A percentile compares a stretch with the other conserved stretches of the same genome.
phyloP scores from a whole-genome alignment of 2,797 vertebrate genomes.

The Silurus lanzhouensis region DNA sequence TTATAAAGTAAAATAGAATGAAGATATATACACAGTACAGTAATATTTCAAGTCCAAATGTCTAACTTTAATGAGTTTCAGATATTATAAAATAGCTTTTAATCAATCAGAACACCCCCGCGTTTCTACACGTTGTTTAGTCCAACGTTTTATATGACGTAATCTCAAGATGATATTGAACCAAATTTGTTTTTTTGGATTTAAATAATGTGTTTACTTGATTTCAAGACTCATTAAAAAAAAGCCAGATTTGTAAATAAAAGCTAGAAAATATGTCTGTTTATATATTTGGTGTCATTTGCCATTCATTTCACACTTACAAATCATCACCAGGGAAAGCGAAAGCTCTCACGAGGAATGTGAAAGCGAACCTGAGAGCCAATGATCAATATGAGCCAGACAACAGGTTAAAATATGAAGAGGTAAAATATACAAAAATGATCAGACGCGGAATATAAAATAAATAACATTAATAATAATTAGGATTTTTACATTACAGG shows the following conservation, averaged over 20 bases:
- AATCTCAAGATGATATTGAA: background rate
- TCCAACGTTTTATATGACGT: background rate
- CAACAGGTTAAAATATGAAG: background rate
- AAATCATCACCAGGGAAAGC: background rate
- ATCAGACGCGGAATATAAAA: background rate
- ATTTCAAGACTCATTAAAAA: background rate
- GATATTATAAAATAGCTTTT: background rate
- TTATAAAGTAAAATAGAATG: background rate
- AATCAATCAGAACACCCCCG: too few relatives aligned
- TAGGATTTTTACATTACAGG: background rate
- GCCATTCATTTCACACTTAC: background rate
- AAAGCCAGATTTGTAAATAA: background rate
- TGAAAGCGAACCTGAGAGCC: background rate
- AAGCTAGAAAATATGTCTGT: background rate
- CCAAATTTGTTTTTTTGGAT: too few relatives aligned
- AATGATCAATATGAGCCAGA: background rate
- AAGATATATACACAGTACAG: background rate
- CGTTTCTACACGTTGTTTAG: background rate
- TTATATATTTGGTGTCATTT: background rate
- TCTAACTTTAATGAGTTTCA: background rate
- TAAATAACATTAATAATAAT: background rate
- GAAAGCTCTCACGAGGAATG: constrained; percentile 1
- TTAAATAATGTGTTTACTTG: background rate
- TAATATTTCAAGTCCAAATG: too few relatives aligned
- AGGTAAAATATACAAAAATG: background rate